Evolutionary conservation across 2,797 vertebrate genomes (phyloP), one percentile per base, ranked within the genome.

Genomic region (Coilia nasus): DNA sequence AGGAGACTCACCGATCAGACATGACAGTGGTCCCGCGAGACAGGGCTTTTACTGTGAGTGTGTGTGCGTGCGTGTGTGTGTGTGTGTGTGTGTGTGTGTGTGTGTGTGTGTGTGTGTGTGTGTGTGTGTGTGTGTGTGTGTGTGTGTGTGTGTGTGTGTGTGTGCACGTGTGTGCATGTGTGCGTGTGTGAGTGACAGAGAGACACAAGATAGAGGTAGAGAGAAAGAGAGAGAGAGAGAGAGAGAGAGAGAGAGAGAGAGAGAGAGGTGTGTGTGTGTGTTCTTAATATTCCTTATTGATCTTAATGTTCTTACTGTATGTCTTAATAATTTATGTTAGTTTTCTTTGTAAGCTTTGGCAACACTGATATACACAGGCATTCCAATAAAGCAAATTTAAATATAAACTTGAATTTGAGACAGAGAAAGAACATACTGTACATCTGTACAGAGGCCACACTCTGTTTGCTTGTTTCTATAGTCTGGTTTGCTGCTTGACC

Each of bases 401-500:
- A n/a, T n/a, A n/a, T n/a, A n/a, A n/a, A n/a, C n/a, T n/a, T n/a
- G n/a, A n/a, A n/a, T n/a, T n/a, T n/a, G 50, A 41, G 35, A 41
- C 35, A 41, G 50, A 54, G 2, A 54, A 7, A 54, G 50, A 54
- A 54, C 35, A 41, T 41, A 35, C 12, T 1, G 5, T 23, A 71
- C 35, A 44, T 44, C 71, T 78, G 31, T 75, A 19, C 31, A 44
- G 15, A 44, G 31, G 9, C 62, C 31, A 71, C 31, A 19, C 41
- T 78, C 17, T 78, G 31, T 78, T 78, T 78, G 71, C 15, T 78
- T 84, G 56, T 54, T 78, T 81, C 82, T 82, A 88, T 87, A 83
- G 83, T 87, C 83, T 83, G 57, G 25, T 75, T 23, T 83, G 82
- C 81, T 83, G 85, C 86, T 86, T 89, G 87, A 88, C 89, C 89